Base-by-base conservation (phyloP, 2,797 vertebrate genomes). In the Toxotes lorentzi region DNA sequence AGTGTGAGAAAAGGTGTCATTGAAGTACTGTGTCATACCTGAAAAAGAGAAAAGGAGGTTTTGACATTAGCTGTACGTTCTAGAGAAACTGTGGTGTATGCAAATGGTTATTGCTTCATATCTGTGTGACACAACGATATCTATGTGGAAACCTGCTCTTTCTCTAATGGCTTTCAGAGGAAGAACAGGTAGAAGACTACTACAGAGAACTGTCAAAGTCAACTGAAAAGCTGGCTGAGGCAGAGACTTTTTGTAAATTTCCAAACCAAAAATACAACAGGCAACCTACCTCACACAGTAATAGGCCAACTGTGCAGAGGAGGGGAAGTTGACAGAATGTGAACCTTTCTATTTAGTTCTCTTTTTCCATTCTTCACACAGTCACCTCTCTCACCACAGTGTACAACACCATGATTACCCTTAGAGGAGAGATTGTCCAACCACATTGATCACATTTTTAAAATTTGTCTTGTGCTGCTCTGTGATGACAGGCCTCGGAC, bases 241-340 rank as follows among this genome's bases (percentile, higher is more conserved):
- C 0, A 2, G 24, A 32, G 4, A 10, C 7, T 63, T 24, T 65
- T 65, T 12, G 17, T 24, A 50, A 13, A 45, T 48, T 47, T 73
- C 17, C 30, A 27, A 30, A 45, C 54, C 4, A 9, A 14, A 34
- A 34, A 30, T 13, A 32, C 5, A 11, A 59, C 7, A 7, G 32
- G 7, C 1, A 14, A 5, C 1, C 16, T 16, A 24, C n/a, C 3
- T 40, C 10, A 43, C 0, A 0, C 7, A 47, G 8, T 7, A 4
- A 2, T 8, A 0, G 6, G n/a, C 16, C 10, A 48, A 19, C 19
- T 35, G 41, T 27, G 21, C 9, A 5, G 12, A 23, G 13, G 35
- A 16, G 5, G 13, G 27, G 8, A n/a, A 8, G 5, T 1, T 2
- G 7, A 1, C 19, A 23, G 16, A n/a, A 35, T 27, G 4, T 35